Percentiles rank a stretch among this genome's conserved stretches.
Evolutionary conservation across 1,140 invertebrate species (phyloP).

Genomic region (Drosophila pseudoananassae): DNA sequence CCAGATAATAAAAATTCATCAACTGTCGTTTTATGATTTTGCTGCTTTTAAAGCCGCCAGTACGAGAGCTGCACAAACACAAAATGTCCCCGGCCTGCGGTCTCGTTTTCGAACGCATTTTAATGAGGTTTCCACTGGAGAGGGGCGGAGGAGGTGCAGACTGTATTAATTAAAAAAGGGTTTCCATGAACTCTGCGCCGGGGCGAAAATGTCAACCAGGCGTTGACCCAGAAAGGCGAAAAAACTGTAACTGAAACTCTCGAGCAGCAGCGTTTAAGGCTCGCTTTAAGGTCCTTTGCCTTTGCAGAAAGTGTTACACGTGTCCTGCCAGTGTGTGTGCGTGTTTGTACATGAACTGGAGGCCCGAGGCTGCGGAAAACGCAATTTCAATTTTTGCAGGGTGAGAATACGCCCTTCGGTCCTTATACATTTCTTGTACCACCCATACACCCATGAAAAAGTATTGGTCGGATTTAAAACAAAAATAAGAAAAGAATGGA

Average conservation of each 20-base stretch:
- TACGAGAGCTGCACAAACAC: conserved; percentile 36
- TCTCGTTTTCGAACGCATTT: conserved; percentile 63
- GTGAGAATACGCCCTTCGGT: conserved; percentile 45
- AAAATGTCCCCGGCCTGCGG: conserved; percentile 21
- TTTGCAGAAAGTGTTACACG: conserved; percentile 54
- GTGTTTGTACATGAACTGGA: conserved; percentile 27
- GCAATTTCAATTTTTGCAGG: conserved; percentile 65
- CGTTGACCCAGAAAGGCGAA: conserved; percentile 58
- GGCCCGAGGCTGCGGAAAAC: conserved; percentile 53
- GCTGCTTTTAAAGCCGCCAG: conserved; percentile 24
- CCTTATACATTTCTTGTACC: background rate
- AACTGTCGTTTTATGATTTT: conserved; percentile 71
- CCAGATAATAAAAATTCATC: conserved; percentile 51
- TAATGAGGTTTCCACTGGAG: conserved; percentile 65
- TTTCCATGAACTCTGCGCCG: conserved; percentile 53
- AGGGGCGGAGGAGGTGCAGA: conserved; percentile 21
- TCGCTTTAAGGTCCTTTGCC: conserved; percentile 54
- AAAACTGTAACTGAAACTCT: conserved; percentile 29
- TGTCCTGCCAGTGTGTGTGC: conserved; percentile 45
- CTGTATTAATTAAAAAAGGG: conserved; percentile 79
- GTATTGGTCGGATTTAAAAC: background rate
- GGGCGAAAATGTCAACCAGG: conserved; percentile 61
- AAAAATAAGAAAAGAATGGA: background rate
- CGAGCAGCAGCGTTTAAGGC: conserved; percentile 41
- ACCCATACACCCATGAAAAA: background rate